Base-by-base conservation (phyloP, 2,797 vertebrate species). In the Darevskia mixta region DNA sequence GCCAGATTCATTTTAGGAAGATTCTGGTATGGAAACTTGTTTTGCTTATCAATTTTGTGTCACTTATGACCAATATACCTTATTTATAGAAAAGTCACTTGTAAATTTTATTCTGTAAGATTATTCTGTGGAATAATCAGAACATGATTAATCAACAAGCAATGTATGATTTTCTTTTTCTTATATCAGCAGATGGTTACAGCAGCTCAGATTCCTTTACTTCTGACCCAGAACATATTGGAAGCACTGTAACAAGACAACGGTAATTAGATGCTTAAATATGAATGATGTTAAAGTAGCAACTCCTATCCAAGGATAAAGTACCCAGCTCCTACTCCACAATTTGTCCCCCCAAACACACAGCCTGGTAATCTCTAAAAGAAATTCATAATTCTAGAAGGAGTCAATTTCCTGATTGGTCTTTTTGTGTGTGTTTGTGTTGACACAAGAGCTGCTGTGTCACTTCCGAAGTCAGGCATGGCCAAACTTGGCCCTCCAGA, bases 151-250 rank as follows among this genome's bases (percentile, higher is more conserved):
- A 78, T 61, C n/a, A 79, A 86, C 35, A 92, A 72, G 64, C 55
- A 84, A 32, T 93, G 89, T 86, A 87, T 94, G 93, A 91, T 71
- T 83, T 8, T 88, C 9, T 82, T 93, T 96, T 92, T 71, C 43
- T 92, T 92, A 87, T 83, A 90, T 87, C 94, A 98, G 98, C 98
- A 96, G 99, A 99, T 91, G 98, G 98, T 87, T 99, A 99, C 94
- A 99, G 98, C 97, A 99, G 99, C 96, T 99, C 99, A 1, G 99
- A 99, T 95, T 99, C 99, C 17, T 99, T 97, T 95, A 97, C 98
- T 83, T 99, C 99, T 88, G 99, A 99, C 94, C 97, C 98, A 94
- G 99, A 99, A 93, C 98, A 98, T 87, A 98, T 98, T 82, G 97
- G 98, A 92, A 98, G 96, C 91, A 96, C 95, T 93, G 96, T 97